Evolutionary conservation across 1,140 invertebrate species (phyloP).

Genomic region (Drosophila teissieri): DNA sequence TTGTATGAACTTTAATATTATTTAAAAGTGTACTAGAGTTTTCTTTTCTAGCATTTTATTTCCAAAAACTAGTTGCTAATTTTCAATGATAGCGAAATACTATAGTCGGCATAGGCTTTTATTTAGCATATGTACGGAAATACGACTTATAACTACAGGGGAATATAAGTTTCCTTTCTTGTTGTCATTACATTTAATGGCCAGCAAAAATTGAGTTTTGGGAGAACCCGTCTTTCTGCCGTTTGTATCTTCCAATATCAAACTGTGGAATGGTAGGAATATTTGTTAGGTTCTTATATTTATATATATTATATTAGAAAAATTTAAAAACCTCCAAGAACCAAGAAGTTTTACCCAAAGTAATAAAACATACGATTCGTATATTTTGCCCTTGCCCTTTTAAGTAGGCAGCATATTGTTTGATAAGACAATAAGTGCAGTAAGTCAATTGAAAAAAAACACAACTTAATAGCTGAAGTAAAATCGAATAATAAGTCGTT

Average conservation of each 20-base stretch:
- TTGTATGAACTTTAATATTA: not conserved
- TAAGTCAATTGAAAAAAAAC: not conserved
- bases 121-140: not conserved
- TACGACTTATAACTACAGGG: not conserved
- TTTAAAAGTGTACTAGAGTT: not conserved
- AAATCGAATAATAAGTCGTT: not conserved
- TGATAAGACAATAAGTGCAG: not conserved
- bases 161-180: conserved; percentile 20
- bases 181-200: conserved; percentile 79
- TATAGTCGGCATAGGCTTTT: not conserved
- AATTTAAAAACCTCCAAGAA: too few species aligned
- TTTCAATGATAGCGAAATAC: not conserved
- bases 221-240: conserved; percentile 47
- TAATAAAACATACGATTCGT: not conserved
- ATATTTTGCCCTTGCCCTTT: not conserved
- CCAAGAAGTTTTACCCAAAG: too few species aligned
- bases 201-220: conserved; percentile 18
- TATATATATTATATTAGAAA: not conserved
- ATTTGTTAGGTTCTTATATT: not conserved
- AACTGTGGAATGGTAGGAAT: not conserved
- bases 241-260: not conserved
- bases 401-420: not conserved
- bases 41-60: not conserved
- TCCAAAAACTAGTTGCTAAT: not conserved
- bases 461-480: not conserved